phyloP scores from a whole-genome alignment of 2,113 vertebrate species.

The Pteropus alecto region DNA sequence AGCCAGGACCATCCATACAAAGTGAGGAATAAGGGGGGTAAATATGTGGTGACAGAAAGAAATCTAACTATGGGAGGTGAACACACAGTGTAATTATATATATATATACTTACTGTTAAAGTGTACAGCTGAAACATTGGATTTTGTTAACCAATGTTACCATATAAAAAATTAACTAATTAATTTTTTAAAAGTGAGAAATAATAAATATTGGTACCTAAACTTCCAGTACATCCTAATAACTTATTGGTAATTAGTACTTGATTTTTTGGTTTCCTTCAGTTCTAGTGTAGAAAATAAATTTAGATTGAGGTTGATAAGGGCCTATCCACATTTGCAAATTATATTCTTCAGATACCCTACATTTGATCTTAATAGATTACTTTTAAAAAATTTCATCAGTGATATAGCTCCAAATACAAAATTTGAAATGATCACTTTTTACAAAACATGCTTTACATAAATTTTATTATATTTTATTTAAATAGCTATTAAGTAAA shows the following conservation, averaged over 20 bases:
- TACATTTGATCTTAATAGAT: neutral
- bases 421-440: slow-evolving; percentile 18
- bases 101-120: too few relatives aligned
- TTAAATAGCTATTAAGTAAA: neutral
- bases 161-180: too few relatives aligned
- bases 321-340: neutral
- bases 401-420: neutral
- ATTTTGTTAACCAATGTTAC: too few relatives aligned
- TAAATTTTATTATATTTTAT: slow-evolving; percentile 2
- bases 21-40: neutral
- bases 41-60: too few relatives aligned
- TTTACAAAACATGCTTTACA: neutral
- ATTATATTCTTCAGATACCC: neutral
- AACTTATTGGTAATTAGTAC: neutral
- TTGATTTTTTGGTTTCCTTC: neutral
- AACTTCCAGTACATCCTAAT: neutral
- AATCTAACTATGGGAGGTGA: too few relatives aligned
- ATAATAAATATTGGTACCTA: neutral
- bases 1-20: neutral
- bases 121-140: too few relatives aligned
- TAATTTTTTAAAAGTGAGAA: neutral
- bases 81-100: too few relatives aligned
- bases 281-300: neutral
- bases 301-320: neutral
- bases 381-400: neutral